Evolutionary conservation across 2,888 invertebrate genomes (phyloP), one percentile per base, ranked within the genome.

Genomic region (Epiblema foenella): DNA sequence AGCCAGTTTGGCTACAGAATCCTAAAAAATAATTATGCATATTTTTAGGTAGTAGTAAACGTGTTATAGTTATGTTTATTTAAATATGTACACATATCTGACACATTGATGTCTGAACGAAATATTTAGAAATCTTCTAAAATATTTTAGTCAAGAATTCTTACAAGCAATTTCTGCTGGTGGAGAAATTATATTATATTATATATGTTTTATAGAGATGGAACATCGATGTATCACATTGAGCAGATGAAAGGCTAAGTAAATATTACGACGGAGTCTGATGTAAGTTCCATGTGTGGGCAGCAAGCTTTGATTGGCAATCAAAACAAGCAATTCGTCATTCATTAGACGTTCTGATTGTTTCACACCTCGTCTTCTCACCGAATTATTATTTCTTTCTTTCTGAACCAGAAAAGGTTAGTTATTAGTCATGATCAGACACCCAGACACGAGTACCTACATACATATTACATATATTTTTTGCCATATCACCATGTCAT

Each of bases 251-350:
- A 42, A 42, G 15, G 20, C 15, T 59, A 56, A 49, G 49, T 37
- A 52, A 33, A 33, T 24, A 24, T 33, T 49, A 49, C 49, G n/a
- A 33, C 7, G 10, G 17, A 49, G 29, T 46, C 20, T 60, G 20
- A 60, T 42, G 60, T n/a, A 46, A 49, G 49, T 29, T 29, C 46
- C 33, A 33, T 33, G 52, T 51, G 49, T 33, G 37, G 18, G 51
- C 12, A 37, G 33, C 15, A 2, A 0, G 20, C 15, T 63, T 15
- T 17, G 49, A 62, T 62, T 62, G 62, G 49, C 52, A 63, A 37
- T 63, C 51, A 63, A 63, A 63, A 63, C 52, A 63, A 52, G 18
- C 33, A 39, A 49, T 52, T 63, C 52, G 51, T 63, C 63, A 52
- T 52, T 52, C 33, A 63, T 63, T 52, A 52, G 37, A 52, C 37